Conservation (phyloP, 2,113 vertebrate genomes). For the Vombatus ursinus region DNA sequence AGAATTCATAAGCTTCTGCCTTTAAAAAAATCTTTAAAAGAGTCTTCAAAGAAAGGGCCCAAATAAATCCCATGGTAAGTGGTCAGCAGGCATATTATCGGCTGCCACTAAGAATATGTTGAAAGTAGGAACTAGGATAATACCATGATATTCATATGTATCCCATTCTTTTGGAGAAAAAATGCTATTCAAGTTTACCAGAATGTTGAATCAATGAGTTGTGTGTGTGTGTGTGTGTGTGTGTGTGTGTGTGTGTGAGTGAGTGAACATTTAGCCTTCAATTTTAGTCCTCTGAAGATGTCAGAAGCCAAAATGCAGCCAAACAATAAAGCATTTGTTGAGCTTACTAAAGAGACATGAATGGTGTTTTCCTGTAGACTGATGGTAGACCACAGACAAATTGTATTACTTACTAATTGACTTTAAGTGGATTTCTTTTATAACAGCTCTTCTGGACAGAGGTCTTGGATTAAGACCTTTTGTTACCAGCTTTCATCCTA, state of each 20-base stretch:
- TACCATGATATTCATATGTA: background rate
- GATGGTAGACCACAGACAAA: constrained; percentile 32
- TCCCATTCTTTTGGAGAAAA: constrained; percentile 22
- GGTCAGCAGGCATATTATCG: constrained; percentile 10
- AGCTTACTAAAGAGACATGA: background rate
- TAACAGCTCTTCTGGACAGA: constrained; percentile 25
- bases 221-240: constrained; percentile 6
- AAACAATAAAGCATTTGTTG: constrained; percentile 53
- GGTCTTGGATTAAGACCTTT: constrained; percentile 21
- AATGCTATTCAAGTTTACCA: background rate
- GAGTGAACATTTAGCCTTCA: constrained; percentile 58
- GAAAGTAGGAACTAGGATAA: constrained; percentile 19
- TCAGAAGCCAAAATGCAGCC: constrained; percentile 47
- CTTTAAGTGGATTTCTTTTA: constrained; percentile 14
- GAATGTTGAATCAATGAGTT: constrained; percentile 32
- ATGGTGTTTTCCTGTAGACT: constrained; percentile 44
- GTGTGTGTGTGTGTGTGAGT: constrained; percentile 4
- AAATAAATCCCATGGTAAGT: constrained; percentile 1
- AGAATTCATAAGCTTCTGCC: constrained; percentile 24
- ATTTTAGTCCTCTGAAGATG: constrained; percentile 48
- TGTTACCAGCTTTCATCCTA: constrained; percentile 13
- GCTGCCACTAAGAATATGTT: constrained; percentile 10
- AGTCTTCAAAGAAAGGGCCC: background rate
- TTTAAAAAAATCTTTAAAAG: constrained; percentile 38
- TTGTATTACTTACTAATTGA: constrained; percentile 7